A percentile compares a stretch with the other conserved stretches of the same genome.
phyloP scores from a whole-genome alignment of 2,113 vertebrate genomes.

The Butorides virescens region DNA sequence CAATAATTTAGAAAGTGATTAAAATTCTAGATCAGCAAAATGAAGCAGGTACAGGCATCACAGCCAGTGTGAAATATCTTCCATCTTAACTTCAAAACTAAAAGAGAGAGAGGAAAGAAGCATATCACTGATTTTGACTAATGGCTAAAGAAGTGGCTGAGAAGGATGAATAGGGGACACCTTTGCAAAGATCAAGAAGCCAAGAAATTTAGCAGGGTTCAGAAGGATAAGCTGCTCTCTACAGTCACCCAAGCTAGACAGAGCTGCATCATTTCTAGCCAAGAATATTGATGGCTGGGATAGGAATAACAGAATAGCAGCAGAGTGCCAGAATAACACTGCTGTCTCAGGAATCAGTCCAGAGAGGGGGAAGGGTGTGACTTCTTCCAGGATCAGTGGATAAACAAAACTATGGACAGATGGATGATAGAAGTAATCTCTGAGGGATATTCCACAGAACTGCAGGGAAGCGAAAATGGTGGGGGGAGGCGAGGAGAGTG shows the following conservation, averaged over 20 bases:
- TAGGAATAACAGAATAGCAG: background rate
- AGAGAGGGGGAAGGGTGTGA: background rate
- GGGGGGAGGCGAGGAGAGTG: background rate
- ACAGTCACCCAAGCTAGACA: background rate
- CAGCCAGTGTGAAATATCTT: background rate
- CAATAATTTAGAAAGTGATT: background rate
- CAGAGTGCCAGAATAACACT: background rate
- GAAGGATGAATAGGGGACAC: background rate
- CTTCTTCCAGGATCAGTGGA: background rate
- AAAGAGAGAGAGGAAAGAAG: background rate
- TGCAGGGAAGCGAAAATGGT: background rate
- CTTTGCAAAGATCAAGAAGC: background rate
- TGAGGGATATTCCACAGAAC: background rate
- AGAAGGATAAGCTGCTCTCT: background rate
- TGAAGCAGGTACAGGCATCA: background rate
- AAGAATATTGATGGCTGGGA: background rate
- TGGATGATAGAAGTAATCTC: background rate
- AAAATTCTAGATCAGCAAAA: background rate
- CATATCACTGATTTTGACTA: background rate
- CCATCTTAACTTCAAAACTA: background rate
- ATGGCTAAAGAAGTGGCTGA: background rate
- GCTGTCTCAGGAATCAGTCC: background rate
- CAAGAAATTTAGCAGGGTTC: background rate
- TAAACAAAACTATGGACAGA: slow-evolving; percentile 10
- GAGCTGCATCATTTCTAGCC: background rate